phyloP scores from a whole-genome alignment of 2,113 vertebrate species.

The Hemibagrus wyckioides region DNA sequence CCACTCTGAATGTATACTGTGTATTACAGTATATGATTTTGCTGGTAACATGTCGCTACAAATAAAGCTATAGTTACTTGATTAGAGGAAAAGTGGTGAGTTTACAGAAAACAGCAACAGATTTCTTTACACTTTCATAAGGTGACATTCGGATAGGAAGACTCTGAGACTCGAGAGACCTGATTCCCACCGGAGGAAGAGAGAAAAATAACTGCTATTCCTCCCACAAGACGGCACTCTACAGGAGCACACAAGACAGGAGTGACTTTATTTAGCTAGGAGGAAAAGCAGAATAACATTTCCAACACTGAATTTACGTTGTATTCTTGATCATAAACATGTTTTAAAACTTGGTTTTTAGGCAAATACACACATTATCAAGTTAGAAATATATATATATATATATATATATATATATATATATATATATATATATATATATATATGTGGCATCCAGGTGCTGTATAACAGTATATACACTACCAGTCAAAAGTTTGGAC shows the following conservation, averaged over 20 bases:
- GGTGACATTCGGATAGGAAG: slow-evolving; percentile 15
- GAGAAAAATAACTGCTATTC: slow-evolving; percentile 7
- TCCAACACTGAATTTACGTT: background rate
- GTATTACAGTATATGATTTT: slow-evolving; percentile 8
- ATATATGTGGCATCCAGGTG: no score
- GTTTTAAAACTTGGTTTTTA: background rate
- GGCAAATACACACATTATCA: background rate
- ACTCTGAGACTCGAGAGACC: slow-evolving; percentile 4
- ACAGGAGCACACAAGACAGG: background rate
- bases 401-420: no score
- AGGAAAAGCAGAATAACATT: background rate
- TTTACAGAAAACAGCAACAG: background rate
- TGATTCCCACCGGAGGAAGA: slow-evolving; percentile 1
- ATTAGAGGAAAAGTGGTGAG: background rate
- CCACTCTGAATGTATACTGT: background rate
- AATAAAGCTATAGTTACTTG: background rate
- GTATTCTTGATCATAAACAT: background rate
- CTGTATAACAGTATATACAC: no score
- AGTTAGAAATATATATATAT: background rate
- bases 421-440: no score
- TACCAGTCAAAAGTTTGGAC: no score
- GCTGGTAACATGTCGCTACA: background rate
- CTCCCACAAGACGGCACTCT: slow-evolving; percentile 15
- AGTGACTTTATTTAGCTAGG: background rate
- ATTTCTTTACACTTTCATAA: slow-evolving; percentile 10